These are phyloP conservation scores for Neopelma chrysocephalum DNA, from an alignment of 2,797 vertebrate genomes.

Conservation along the genomic window DNA sequence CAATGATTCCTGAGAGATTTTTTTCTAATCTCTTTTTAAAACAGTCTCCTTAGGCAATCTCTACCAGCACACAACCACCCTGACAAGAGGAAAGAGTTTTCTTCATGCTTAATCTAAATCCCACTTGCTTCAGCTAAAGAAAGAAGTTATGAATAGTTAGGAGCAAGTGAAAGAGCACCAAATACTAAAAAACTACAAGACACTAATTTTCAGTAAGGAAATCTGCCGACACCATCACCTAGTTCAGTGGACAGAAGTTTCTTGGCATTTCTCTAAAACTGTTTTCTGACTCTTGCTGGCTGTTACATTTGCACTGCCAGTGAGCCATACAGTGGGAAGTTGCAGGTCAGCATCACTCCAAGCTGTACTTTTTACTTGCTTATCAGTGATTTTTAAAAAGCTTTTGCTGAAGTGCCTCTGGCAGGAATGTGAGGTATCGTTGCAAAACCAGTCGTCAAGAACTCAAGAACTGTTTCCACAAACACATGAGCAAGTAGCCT, in stretches of 20 bases:
- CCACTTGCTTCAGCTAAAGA: neutral
- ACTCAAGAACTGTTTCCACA: neutral
- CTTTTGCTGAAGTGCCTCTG: neutral
- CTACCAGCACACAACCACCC: neutral
- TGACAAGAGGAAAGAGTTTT: neutral
- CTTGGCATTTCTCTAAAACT: neutral
- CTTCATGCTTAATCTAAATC: neutral
- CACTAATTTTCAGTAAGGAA: neutral
- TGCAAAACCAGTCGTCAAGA: slow-evolving; percentile 3
- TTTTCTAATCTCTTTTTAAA: slow-evolving; percentile 15
- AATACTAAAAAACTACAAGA: neutral
- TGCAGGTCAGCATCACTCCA: neutral
- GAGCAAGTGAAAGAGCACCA: neutral
- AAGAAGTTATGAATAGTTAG: neutral
- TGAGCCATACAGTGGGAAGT: neutral
- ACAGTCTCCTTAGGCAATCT: neutral
- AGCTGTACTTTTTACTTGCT: neutral
- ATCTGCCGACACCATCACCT: neutral
- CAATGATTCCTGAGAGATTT: neutral
- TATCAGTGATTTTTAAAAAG: slow-evolving; percentile 19
- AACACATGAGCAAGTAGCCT: neutral
- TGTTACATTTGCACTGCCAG: neutral
- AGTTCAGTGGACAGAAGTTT: neutral
- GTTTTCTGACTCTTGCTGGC: neutral
- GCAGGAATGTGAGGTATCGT: neutral